Evolutionary conservation across 2,888 invertebrate genomes (phyloP).

Genomic region (Cosmorhoe ocellata): DNA sequence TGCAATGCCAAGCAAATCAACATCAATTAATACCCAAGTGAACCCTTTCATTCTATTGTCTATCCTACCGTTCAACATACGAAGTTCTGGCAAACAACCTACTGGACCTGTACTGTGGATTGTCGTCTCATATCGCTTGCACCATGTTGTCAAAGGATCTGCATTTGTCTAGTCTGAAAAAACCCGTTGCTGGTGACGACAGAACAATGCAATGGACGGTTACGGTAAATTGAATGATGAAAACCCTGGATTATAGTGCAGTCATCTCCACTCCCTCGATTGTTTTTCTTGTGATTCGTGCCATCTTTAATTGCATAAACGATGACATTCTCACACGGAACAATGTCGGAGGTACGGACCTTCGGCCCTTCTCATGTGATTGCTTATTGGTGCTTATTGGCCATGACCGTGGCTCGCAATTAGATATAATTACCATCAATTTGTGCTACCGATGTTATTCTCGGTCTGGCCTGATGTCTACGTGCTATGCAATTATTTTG

Average conservation of each 20-base stretch:
- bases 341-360: slow-evolving; percentile 48
- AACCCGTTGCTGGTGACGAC: too few relatives aligned
- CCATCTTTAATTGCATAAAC: slow-evolving; percentile 25
- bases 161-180: too few relatives aligned
- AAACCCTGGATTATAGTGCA: neutral
- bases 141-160: too few relatives aligned
- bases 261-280: slow-evolving; percentile 5
- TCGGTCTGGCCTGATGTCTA: slow-evolving; percentile 62
- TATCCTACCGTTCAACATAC: too few relatives aligned
- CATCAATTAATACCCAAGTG: too few relatives aligned
- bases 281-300: slow-evolving; percentile 15
- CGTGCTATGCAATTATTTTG: slow-evolving; percentile 64
- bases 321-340: slow-evolving; percentile 31
- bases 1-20: too few relatives aligned
- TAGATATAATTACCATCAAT: slow-evolving; percentile 80
- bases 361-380: slow-evolving; percentile 68
- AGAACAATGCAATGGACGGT: too few relatives aligned
- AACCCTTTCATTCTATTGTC: too few relatives aligned
- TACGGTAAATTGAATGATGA: neutral
- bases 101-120: too few relatives aligned
- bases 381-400: slow-evolving; percentile 81
- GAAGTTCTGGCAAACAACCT: too few relatives aligned
- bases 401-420: slow-evolving; percentile 80
- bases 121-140: too few relatives aligned
- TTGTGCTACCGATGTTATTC: slow-evolving; percentile 74